Percentiles rank a stretch among this genome's conserved stretches.
Evolutionary conservation across 2,888 invertebrate genomes (phyloP).

Genomic region (Agriotes lineatus): DNA sequence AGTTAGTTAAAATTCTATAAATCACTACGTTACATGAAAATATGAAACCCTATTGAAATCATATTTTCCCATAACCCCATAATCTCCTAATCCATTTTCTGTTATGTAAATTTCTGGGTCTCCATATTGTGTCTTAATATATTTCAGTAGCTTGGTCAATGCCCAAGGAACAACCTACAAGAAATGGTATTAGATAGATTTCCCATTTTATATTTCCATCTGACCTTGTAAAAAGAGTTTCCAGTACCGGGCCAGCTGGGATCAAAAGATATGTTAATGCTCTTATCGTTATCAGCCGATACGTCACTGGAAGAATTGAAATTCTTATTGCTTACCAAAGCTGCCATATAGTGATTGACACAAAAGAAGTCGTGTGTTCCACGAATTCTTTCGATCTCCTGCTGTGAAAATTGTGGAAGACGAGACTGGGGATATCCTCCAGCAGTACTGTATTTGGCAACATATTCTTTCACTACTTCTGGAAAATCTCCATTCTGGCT

Average conservation of each 20-base stretch:
- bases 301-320: constrained; percentile 4
- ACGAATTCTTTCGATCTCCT: constrained; percentile 71
- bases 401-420: constrained; percentile 71
- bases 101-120: constrained; percentile 63
- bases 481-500: constrained; percentile 75
- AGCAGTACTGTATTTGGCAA: constrained; percentile 69
- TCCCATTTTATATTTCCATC: background rate
- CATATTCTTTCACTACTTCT: constrained; percentile 70
- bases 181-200: background rate
- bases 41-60: background rate
- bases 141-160: constrained; percentile 69
- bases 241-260: constrained; percentile 68
- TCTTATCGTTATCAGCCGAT: constrained; percentile 72
- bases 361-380: constrained; percentile 80
- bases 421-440: constrained; percentile 73
- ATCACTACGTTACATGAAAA: background rate
- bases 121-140: constrained; percentile 60
- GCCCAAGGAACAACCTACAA: constrained; percentile 70
- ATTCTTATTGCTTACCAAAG: constrained; percentile 37
- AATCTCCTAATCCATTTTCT: constrained; percentile 27
- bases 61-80: background rate
- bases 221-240: background rate
- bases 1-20: background rate
- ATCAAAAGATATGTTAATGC: constrained; percentile 70
- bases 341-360: constrained; percentile 77